Evolutionary conservation across 2,797 vertebrate species (phyloP).

Genomic region (Antennarius maculatus): DNA sequence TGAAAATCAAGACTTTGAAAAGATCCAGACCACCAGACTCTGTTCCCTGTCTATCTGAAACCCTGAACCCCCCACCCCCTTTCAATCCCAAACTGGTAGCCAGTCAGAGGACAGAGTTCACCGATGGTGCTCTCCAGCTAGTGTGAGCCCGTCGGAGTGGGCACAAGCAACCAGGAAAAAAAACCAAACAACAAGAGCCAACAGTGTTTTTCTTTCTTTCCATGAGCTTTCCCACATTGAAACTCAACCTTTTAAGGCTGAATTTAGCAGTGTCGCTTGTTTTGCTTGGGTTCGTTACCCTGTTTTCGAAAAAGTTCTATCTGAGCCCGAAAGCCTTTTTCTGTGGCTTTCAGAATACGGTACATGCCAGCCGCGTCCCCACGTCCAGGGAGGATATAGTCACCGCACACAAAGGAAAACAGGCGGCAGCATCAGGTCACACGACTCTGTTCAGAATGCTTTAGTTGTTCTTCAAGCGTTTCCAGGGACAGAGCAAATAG

Average conservation of each 20-base stretch:
- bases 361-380: constrained; percentile 41
- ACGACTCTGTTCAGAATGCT: constrained; percentile 60
- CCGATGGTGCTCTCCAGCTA: constrained; percentile 20
- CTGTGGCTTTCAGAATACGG: constrained; percentile 49
- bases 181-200: constrained; percentile 59
- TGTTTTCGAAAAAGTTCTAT: constrained; percentile 56
- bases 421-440: constrained; percentile 56
- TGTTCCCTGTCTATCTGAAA: constrained; percentile 43
- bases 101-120: constrained; percentile 58
- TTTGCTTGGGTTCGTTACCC: constrained; percentile 50
- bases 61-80: constrained; percentile 23
- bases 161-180: constrained; percentile 22
- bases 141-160: constrained; percentile 45
- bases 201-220: constrained; percentile 55
- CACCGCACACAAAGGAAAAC: constrained; percentile 55
- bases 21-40: constrained; percentile 62
- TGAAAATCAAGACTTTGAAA: constrained; percentile 40
- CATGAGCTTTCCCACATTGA: constrained; percentile 53
- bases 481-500: constrained; percentile 77
- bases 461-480: constrained; percentile 70
- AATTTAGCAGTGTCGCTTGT: constrained; percentile 55
- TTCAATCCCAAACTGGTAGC: constrained; percentile 21
- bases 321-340: constrained; percentile 27
- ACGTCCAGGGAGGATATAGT: constrained; percentile 31
- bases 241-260: constrained; percentile 53